Evolutionary conservation across 1,140 invertebrate species (phyloP).

Genomic region (Drosophila azteca): DNA sequence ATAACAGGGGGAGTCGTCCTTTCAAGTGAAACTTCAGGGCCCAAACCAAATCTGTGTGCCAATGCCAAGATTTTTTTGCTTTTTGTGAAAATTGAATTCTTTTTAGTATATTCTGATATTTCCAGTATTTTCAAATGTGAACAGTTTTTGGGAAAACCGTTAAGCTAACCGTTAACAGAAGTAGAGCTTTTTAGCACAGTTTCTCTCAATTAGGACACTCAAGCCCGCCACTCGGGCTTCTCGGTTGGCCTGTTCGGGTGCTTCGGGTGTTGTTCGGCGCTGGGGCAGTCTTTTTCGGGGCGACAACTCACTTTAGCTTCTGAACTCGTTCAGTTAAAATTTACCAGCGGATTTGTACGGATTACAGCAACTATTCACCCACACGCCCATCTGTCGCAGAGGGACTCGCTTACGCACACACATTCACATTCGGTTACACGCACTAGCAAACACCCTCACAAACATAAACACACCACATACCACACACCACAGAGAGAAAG

Average conservation of each 20-base stretch:
- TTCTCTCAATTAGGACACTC: slow-evolving; percentile 30
- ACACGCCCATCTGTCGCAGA: slow-evolving; percentile 13
- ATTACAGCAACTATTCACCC: slow-evolving; percentile 66
- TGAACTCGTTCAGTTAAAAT: slow-evolving; percentile 82
- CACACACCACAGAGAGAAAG: background rate
- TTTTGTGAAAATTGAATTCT: no score
- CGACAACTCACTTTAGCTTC: slow-evolving; percentile 79
- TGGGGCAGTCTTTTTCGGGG: slow-evolving; percentile 55
- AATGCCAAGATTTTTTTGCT: no score
- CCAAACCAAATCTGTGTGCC: no score
- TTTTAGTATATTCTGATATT: background rate
- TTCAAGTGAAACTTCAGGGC: no score
- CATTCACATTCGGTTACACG: slow-evolving; percentile 5
- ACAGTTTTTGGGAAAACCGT: background rate
- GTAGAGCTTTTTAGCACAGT: slow-evolving; percentile 30
- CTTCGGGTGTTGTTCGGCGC: slow-evolving; percentile 12
- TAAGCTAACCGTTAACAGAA: background rate
- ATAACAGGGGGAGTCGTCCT: slow-evolving; percentile 2
- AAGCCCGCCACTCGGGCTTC: slow-evolving; percentile 26
- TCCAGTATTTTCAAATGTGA: background rate
- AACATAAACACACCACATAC: background rate
- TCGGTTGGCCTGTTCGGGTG: slow-evolving; percentile 11
- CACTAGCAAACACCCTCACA: background rate
- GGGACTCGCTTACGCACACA: slow-evolving; percentile 4
- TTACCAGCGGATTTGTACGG: slow-evolving; percentile 81